Evolutionary conservation across 2,888 invertebrate genomes (phyloP), one percentile per base, ranked within the genome.

Genomic region (Lissocephala sabroskyi): DNA sequence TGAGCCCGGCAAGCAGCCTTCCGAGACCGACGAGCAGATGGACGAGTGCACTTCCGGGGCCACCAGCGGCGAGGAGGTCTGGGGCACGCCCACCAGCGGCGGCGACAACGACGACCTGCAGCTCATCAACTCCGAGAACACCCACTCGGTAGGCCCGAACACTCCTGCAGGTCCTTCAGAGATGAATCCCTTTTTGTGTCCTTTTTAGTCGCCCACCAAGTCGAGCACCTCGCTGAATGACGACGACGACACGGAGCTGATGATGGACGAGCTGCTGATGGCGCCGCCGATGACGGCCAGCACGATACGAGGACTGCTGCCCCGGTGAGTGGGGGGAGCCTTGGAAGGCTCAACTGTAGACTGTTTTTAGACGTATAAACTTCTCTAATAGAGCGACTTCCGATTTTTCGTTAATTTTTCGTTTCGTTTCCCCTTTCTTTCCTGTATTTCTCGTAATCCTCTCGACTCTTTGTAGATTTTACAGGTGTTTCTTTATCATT

Each of bases 61-160:
- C 0, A 91, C 91, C 0, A 94, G 93, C 2, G 94, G 93, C 0
- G 94, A 94, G 82, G 94, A 95, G 74, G 91, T 94, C 17, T 95
- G 94, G 94, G 94, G 94, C 0, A 94, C 94, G 0, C 94, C 94
- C 2, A 94, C 94, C 0, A 94, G 94, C 62, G 93, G 93, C 2
- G 94, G 93, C 16, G 89, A 93, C 30, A 89, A 92, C 60, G 93
- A 93, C 65, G 93, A 93, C 58, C 90, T 92, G 71, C 85, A 86
- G 48, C 75, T 86, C 16, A 86, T 90, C 7, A 90, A 89, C 79
- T 91, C 89, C 26, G 91, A 91, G 75, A 89, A 90, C 57, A 89
- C 89, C 0, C 84, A 89, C 61, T 89, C 89, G 84, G 90, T 90
- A 84, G 86, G 86, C 35, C 23, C 23, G 23, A n/a, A n/a, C n/a